Base-by-base conservation (phyloP, 2,888 invertebrate genomes). In the Diogma glabrata region DNA sequence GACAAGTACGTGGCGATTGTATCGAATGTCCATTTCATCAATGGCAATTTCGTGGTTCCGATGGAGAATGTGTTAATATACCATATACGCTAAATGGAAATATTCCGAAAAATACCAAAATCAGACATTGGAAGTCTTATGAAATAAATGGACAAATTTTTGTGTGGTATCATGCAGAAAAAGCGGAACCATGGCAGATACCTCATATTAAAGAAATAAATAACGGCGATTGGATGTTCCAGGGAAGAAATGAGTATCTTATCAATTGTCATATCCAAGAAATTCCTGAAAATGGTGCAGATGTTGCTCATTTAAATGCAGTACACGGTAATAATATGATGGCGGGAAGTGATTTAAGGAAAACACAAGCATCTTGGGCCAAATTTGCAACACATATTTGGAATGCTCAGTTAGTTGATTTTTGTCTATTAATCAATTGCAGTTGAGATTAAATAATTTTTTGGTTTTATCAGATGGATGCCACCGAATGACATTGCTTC, bases 1-100 rank as follows among this genome's bases (percentile, higher is more conserved):
- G 91, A 0, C 76, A 75, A 0, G 87, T 90, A 0, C 67, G 73
- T 28, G 87, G 83, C 0, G 81, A 85, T 60, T 87, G 87, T 59
- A 76, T 93, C 8, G 82, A 86, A 60, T 93, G 93, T 60, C 92
- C 92, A 0, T 93, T 93, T 68, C 93, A 93, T 61, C 82, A 82
- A 50, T 93, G 93, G 93, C 70, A 74, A 50, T 93, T 93, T 63
- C 75, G 78, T 4, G 87, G 83, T 0, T 66, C 67, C n/a, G 78
- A 82, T 54, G 93, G 93, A 0, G 69, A 72, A 26, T 88, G 90
- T 58, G 74, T 77, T 0, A 72, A 76, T 47, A 82, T 91, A n/a
- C 91, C 92, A 0, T 84, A 85, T 61, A 68, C 78, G 7, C 70
- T 74, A 17, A 76, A 75, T 52, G 73, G 76, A 49, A 60, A 61